These are phyloP conservation scores for Opisthocomus hoazin DNA, from an alignment of 2,113 vertebrate species.

Conservation along the genomic window DNA sequence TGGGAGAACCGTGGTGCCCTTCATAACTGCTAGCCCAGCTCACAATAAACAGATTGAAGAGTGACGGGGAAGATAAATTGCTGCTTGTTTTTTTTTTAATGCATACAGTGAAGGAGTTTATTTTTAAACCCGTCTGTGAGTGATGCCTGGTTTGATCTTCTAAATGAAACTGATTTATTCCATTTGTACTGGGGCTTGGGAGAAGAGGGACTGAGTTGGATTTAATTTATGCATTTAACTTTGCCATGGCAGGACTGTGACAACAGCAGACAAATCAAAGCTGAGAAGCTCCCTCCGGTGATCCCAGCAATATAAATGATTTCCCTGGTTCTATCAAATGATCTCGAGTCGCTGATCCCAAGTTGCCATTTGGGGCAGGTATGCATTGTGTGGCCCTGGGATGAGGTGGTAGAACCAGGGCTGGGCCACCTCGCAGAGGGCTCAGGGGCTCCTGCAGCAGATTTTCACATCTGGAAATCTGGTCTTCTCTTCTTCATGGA, in stretches of 20 bases:
- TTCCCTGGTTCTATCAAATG: not conserved
- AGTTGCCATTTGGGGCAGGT: not conserved
- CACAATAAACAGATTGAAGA: not conserved
- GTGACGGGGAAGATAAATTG: not conserved
- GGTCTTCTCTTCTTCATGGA: not conserved
- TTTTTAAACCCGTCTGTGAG: not conserved
- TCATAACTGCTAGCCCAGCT: not conserved
- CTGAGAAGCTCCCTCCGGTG: not conserved
- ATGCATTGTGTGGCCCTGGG: too few relatives aligned
- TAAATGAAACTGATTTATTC: constrained; percentile 30
- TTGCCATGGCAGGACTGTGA: not conserved
- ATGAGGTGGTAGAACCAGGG: not conserved
- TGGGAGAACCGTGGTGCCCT: rapidly evolving
- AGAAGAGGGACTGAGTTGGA: not conserved
- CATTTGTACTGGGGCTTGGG: not conserved
- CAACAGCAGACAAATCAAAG: not conserved
- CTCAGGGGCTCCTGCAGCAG: not conserved
- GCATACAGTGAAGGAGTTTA: not conserved
- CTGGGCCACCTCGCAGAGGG: not conserved
- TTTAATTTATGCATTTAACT: not conserved
- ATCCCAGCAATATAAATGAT: not conserved
- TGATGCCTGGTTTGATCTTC: constrained; percentile 11
- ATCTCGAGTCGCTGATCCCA: rapidly evolving
- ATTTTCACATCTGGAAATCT: not conserved
- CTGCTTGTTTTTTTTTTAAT: not conserved